Conservation (phyloP, 2,797 vertebrate species). For the Rhyacichthys aspro region DNA sequence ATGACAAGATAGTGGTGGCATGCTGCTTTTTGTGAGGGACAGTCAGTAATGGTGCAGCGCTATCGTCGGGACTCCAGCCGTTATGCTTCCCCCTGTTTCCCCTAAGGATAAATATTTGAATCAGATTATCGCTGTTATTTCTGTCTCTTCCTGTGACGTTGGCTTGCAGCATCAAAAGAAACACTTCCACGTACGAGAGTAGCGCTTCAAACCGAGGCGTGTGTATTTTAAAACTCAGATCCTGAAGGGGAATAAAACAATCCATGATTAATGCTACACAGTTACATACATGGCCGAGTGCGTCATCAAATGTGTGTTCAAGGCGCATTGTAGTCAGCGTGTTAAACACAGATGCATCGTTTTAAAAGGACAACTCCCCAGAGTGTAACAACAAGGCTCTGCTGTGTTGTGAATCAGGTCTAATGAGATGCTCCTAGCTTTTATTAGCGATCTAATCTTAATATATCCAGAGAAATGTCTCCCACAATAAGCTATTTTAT, state of each 20-base stretch:
- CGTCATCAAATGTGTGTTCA: conserved; percentile 9
- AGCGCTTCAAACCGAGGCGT: conserved; percentile 24
- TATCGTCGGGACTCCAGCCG: conserved; percentile 12
- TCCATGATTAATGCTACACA: conserved; percentile 41
- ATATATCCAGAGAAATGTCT: conserved; percentile 5
- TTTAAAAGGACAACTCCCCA: not conserved
- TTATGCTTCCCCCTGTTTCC: conserved; percentile 36
- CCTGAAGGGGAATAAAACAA: conserved; percentile 20
- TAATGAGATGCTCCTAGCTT: conserved; percentile 12
- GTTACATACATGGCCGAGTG: conserved; percentile 24
- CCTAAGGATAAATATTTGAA: conserved; percentile 62
- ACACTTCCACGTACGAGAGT: conserved; percentile 24
- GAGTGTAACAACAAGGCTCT: conserved; percentile 2
- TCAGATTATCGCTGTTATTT: conserved; percentile 69
- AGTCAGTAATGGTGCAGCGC: not conserved
- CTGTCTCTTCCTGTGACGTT: conserved; percentile 58
- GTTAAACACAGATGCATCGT: conserved; percentile 11
- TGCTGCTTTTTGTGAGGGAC: conserved; percentile 13
- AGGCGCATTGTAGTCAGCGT: not conserved
- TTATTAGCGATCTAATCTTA: conserved; percentile 4
- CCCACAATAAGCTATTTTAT: conserved; percentile 3
- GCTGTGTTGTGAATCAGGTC: conserved; percentile 4
- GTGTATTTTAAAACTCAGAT: conserved; percentile 37
- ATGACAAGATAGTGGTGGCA: conserved; percentile 7
- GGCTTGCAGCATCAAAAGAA: conserved; percentile 41